Evolutionary conservation across 2,797 vertebrate genomes (phyloP), one percentile per base, ranked within the genome.

Genomic region (Heliangelus exortis): DNA sequence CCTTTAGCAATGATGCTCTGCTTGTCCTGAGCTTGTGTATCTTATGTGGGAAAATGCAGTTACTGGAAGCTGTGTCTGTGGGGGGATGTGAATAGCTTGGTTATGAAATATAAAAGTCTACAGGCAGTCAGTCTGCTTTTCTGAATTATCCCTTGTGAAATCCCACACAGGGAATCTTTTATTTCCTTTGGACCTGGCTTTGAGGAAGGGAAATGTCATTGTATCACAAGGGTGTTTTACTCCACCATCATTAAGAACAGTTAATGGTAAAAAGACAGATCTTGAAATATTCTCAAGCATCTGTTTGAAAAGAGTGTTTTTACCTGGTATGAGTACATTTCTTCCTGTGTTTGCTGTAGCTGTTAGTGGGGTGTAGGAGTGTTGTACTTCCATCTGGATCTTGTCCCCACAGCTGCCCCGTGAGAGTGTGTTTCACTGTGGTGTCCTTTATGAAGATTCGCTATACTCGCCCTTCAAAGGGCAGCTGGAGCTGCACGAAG

Each of bases 401-500:
- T 91, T 7, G 20, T 82, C 72, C 76, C 83, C 96, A 8, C 96
- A 99, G 98, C 97, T 98, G 94, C 98, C 98, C 48, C 98, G 98
- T 5, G 98, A 99, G 91, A 99, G 98, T 43, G 95, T 98, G 96
- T 99, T 99, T 96, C 98, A 98, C 97, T 99, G 99, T 12, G 98
- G 98, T 1, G 98, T 99, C 57, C 95, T 98, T 36, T 99, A 99
- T 1, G 98, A 99, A 86, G 99, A 99, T 96, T 98, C 98, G 0
- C 96, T 98, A 80, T 98, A 98, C 15, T 98, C 98, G 0, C 98
- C 98, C 0, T 97, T 97, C 95, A 98, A 92, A 41, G 97, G 98
- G 3, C 98, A 97, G 41, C 98, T 99, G 97, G 98, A 99, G 96
- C 97, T 99, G 97, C 98, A 99, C 13, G 99, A 99, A 84, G 99